Percentiles rank a stretch among this genome's conserved stretches.
Evolutionary conservation across 2,113 vertebrate genomes (phyloP).

Genomic region (Perca flavescens): DNA sequence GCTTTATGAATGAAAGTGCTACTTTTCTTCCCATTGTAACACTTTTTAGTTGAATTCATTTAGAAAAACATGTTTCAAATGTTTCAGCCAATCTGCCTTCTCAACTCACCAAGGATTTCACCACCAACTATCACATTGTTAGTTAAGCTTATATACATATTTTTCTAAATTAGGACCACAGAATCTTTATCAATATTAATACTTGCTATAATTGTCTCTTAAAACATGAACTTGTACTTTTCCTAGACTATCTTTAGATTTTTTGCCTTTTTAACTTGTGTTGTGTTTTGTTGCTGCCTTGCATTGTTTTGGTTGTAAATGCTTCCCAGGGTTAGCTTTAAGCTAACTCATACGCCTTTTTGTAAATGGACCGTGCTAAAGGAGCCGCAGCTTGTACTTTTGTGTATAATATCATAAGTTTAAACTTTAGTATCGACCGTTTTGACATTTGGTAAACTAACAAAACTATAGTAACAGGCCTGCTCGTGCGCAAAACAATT

Average conservation of each 20-base stretch:
- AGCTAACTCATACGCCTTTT: background rate
- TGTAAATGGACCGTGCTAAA: background rate
- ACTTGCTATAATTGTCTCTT: background rate
- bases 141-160: background rate
- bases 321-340: background rate
- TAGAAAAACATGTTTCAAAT: background rate
- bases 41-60: background rate
- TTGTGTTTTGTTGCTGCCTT: background rate
- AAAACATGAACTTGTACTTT: background rate
- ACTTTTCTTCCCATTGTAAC: background rate
- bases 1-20: slow-evolving; percentile 25
- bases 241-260: background rate
- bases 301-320: slow-evolving; percentile 3
- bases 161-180: background rate
- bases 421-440: background rate
- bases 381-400: background rate
- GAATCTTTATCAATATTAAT: background rate
- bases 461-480: background rate
- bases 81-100: background rate
- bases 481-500: background rate
- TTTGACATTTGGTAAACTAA: background rate
- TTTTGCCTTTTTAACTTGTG: too few species aligned
- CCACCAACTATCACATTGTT: too few species aligned
- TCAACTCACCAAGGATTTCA: background rate
- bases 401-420: background rate